Conservation (phyloP, 2,888 invertebrate genomes). For the Octodonta nipae region DNA sequence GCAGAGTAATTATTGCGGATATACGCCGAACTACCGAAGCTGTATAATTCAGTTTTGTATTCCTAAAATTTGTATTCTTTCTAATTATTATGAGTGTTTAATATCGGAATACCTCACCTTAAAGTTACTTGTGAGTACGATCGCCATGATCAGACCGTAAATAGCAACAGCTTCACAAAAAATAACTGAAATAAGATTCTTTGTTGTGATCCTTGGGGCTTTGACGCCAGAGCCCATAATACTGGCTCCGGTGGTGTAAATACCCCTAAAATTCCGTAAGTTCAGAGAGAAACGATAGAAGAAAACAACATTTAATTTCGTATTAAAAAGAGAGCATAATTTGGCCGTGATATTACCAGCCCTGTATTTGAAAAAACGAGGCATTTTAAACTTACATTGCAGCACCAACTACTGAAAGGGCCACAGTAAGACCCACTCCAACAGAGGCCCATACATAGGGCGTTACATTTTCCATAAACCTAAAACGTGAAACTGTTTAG, state of each 20-base stretch:
- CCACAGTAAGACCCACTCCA: slow-evolving; percentile 83
- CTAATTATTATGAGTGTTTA: slow-evolving; percentile 8
- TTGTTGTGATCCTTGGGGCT: slow-evolving; percentile 95
- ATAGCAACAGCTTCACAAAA: slow-evolving; percentile 99
- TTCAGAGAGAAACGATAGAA: neutral
- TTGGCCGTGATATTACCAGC: too few relatives aligned
- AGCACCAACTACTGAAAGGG: slow-evolving; percentile 92
- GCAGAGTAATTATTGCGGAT: slow-evolving; percentile 66
- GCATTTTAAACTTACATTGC: slow-evolving; percentile 54
- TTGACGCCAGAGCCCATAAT: slow-evolving; percentile 97
- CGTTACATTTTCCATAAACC: slow-evolving; percentile 76
- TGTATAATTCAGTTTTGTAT: slow-evolving; percentile 7
- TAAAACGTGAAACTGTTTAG: slow-evolving; percentile 22
- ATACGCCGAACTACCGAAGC: too few relatives aligned
- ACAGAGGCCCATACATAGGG: slow-evolving; percentile 93
- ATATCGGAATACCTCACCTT: too few relatives aligned
- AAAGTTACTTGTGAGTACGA: slow-evolving; percentile 78
- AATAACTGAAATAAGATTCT: slow-evolving; percentile 97
- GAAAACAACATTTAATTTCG: too few relatives aligned
- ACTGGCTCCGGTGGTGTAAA: slow-evolving; percentile 88
- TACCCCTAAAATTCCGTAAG: slow-evolving; percentile 54
- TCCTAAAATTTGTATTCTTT: slow-evolving; percentile 15
- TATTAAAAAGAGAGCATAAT: too few relatives aligned
- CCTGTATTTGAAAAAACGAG: neutral
- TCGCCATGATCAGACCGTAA: slow-evolving; percentile 96